Base-by-base conservation (phyloP, 2,113 vertebrate genomes). In the Aix galericulata region DNA sequence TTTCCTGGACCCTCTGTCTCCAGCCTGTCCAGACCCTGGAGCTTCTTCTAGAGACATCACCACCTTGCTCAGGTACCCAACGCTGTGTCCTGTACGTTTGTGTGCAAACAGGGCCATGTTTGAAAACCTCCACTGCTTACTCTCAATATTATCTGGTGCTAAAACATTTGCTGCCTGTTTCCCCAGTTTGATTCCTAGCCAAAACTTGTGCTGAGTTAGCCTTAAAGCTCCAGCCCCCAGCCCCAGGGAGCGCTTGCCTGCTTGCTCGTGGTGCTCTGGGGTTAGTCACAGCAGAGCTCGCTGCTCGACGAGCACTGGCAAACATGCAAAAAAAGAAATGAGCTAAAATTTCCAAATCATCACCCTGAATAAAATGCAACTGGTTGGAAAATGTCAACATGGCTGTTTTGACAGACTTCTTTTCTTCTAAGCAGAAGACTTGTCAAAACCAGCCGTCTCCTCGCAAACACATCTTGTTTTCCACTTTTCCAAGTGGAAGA, bases 341-440 rank as follows among this genome's bases (percentile, higher is more conserved):
- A 96, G 86, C 80, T 92, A 25, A 91, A 91, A 84, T 53, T 94
- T 95, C 93, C 83, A 86, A 93, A 86, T 60, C 62, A 68, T 75
- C 62, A 8, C 93, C 75, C 34, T 40, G 83, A 82, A 84, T 81
- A 59, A 89, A 89, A 76, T 72, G 74, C 50, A 75, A 82, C 94
- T 94, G 42, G 69, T 68, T 94, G 91, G 91, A 82, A 96, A 97
- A 94, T 87, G 86, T 96, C 96, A 97, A 6, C 66, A 44, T 60
- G 89, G 93, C 86, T 96, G 81, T 93, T 96, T 92, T 95, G 96
- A 96, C 91, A 95, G 91, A 86, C 80, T 78, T 66, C 67, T 77
- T 58, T 50, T 56, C 94, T 88, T 50, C 34, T 59, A 17, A 91
- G 92, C 50, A 86, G 79, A 60, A 56, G 81, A 38, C 82, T 64